Evolutionary conservation across 2,113 vertebrate species (phyloP), one percentile per base, ranked within the genome.

Genomic region (Urocitellus parryii): DNA sequence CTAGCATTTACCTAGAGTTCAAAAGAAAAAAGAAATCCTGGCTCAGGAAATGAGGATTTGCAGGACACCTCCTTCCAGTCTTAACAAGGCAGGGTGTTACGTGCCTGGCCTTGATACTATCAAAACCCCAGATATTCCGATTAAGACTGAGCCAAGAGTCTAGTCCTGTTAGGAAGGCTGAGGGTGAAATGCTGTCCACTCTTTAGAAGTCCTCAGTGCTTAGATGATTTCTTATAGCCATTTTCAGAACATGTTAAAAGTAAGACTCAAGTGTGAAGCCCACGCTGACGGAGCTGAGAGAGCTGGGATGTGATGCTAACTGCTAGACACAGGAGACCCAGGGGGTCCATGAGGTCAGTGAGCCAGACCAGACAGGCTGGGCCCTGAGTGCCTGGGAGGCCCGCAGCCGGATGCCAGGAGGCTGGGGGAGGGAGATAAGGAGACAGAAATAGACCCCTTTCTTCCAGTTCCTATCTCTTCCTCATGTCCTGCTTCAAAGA

Each of bases 221-320:
- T 37, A 45, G 58, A 79, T 20, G 9, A 73, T 53, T 7, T 37
- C 48, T 72, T 88, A 53, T 16, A 25, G 29, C 13, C 34, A 67
- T 22, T 37, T 78, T 32, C 87, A 51, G 42, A 20, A 42, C 29
- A 34, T 37, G 34, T n/a, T 70, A 18, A 70, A 67, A 70, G n/a
- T n/a, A 70, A 6, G 7, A 70, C n/a, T 18, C 67, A 70, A 34
- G 2, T 18, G 8, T 18, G 8, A 70, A 18, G 17, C 6, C 32
- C 14, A 37, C 22, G 0, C 0, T 51, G 48, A 58, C 18, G 8
- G 0, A 12, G 0, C 1, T 37, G 61, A 63, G 11, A 17, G 9
- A 32, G 17, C 0, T 5, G 22, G 0, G 3, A 24, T 3, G 17
- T 3, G 18, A 32, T 0, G 5, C 14, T 4, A 10, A 34, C 42